A percentile compares a stretch with the other conserved stretches of the same genome.
These are phyloP conservation scores for Pachypeltis micranthus DNA, from an alignment of 1,140 invertebrate genomes.

Conservation along the genomic window DNA sequence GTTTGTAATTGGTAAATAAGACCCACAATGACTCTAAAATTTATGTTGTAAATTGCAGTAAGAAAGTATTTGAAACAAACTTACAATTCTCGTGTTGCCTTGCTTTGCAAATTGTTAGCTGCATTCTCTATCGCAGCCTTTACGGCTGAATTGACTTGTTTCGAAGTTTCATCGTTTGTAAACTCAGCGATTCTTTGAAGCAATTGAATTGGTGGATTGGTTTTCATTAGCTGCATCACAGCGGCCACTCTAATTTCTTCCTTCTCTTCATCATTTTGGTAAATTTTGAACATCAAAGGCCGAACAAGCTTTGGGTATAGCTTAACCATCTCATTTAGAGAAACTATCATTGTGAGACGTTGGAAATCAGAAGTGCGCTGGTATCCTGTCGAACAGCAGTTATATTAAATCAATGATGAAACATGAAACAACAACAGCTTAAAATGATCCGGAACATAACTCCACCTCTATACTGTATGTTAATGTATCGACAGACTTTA, in stretches of 20 bases:
- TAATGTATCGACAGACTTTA: too few relatives aligned
- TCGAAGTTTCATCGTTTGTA: conserved; percentile 46
- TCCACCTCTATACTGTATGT: conserved; percentile 40
- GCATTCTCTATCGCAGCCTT: conserved; percentile 42
- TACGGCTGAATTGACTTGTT: conserved; percentile 47
- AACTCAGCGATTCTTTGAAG: conserved; percentile 53
- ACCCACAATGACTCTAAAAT: too few relatives aligned
- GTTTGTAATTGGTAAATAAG: too few relatives aligned
- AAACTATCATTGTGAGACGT: conserved; percentile 45
- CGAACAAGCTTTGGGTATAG: conserved; percentile 38
- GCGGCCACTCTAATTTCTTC: conserved; percentile 50
- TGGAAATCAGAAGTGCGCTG: conserved; percentile 43
- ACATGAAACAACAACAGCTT: conserved; percentile 39
- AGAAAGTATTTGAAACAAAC: too few relatives aligned
- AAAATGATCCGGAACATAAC: conserved; percentile 49
- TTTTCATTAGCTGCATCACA: conserved; percentile 43
- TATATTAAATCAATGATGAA: too few relatives aligned
- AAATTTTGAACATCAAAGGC: conserved; percentile 47
- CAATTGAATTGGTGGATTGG: conserved; percentile 43
- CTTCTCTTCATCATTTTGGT: conserved; percentile 46
- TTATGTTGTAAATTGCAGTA: too few relatives aligned
- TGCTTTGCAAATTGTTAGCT: conserved; percentile 32
- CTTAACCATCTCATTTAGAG: conserved; percentile 38
- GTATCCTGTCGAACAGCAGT: conserved; percentile 33
- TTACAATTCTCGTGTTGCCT: conserved; percentile 23